Evolutionary conservation across 2,888 invertebrate genomes (phyloP), one percentile per base, ranked within the genome.

Genomic region (Cephalotes varians): DNA sequence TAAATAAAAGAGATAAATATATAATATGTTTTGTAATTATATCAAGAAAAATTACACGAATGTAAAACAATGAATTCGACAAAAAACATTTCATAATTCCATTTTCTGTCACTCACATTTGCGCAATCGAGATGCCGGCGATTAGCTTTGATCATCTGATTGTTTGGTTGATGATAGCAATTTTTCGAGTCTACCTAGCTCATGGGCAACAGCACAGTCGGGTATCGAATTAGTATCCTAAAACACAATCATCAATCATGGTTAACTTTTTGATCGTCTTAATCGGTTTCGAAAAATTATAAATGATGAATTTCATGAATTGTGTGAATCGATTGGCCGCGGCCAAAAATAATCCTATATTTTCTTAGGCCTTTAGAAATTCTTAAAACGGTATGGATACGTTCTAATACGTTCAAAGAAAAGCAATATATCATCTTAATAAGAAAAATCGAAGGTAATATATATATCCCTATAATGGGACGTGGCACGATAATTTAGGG

Each of bases 241-340:
- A 69, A 89, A 85, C 77, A 69, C 69, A 64, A 86, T 88, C 89
- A 85, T 89, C 81, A 82, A 90, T 89, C 89, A 89, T 37, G 60
- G 85, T 89, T 90, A 88, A 82, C 58, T 83, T 76, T 82, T 37
- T 79, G 85, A 79, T 80, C 79, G 51, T 88, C 85, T 89, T 90
- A 90, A 88, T 89, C 88, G 82, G 88, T 90, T 83, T 85, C 81
- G 37, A 82, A 86, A 90, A 88, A 84, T 82, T 69, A 54, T 62
- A 60, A 49, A 44, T 51, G 28, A 21, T 31, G 44, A 51, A 79
- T 84, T 69, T 81, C 76, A 77, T 74, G 54, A 84, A 73, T 21
- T 54, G 56, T 56, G n/a, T 25, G 37, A 28, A 44, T 58, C 73
- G 65, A 64, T 76, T 76, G 49, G 37, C 49, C 9, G n/a, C 37